These are phyloP conservation scores for Oophaga pumilio DNA, from an alignment of 2,113 vertebrate species.

Conservation along the genomic window DNA sequence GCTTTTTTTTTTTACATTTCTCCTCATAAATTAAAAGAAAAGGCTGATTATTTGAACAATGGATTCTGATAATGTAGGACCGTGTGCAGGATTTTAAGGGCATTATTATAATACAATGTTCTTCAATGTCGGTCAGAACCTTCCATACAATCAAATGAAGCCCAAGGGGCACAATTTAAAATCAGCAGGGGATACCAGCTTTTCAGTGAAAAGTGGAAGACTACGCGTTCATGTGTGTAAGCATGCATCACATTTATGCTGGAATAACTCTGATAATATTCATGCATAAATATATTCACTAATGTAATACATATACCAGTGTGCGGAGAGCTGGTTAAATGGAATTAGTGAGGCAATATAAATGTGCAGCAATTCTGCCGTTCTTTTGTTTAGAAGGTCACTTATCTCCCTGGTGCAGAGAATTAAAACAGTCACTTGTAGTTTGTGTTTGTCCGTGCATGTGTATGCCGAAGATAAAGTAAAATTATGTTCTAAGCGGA, in stretches of 20 bases:
- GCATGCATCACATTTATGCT: conserved; percentile 55
- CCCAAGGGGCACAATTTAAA: conserved; percentile 49
- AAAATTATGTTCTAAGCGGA: conserved; percentile 36
- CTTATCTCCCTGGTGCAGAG: conserved; percentile 42
- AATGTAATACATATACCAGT: conserved; percentile 42
- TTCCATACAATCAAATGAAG: conserved; percentile 45
- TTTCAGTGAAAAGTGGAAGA: conserved; percentile 49
- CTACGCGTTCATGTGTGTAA: conserved; percentile 58
- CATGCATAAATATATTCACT: conserved; percentile 57
- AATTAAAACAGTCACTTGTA: conserved; percentile 44
- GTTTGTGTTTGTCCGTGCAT: conserved; percentile 42
- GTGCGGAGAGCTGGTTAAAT: conserved; percentile 51
- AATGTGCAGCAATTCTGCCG: conserved; percentile 39
- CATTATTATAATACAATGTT: conserved; percentile 56
- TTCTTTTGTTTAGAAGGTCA: conserved; percentile 48
- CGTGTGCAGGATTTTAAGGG: conserved; percentile 59
- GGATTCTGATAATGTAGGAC: conserved; percentile 59
- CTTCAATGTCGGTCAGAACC: neutral
- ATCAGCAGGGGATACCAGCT: conserved; percentile 56
- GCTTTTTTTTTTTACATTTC: conserved; percentile 64
- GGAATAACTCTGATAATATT: conserved; percentile 55
- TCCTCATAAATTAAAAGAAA: conserved; percentile 71
- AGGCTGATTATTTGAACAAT: conserved; percentile 62
- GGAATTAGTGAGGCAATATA: conserved; percentile 50
- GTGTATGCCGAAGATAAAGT: conserved; percentile 40